Conservation (phyloP, 2,113 vertebrate species). For the Crypturellus undulatus region DNA sequence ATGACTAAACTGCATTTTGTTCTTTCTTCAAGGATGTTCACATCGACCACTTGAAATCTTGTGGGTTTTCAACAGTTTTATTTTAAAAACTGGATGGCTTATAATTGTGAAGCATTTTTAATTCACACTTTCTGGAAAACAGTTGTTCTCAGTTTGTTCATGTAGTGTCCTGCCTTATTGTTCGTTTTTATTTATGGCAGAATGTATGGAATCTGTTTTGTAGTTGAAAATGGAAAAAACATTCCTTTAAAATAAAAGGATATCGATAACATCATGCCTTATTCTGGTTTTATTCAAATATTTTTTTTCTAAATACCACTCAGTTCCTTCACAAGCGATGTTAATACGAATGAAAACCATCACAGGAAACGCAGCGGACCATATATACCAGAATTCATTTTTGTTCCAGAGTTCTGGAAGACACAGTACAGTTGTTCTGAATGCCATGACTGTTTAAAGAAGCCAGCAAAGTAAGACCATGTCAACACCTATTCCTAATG, state of each 20-base stretch:
- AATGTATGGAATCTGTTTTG: conserved; percentile 86
- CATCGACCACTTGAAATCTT: conserved; percentile 78
- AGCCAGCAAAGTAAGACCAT: neutral
- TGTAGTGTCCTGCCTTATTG: conserved; percentile 86
- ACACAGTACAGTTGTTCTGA: conserved; percentile 2
- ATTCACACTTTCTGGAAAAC: conserved; percentile 84
- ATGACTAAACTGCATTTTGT: conserved; percentile 72
- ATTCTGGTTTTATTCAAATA: conserved; percentile 58
- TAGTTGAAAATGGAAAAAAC: conserved; percentile 84
- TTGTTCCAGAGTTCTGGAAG: conserved; percentile 14
- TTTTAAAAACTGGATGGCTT: conserved; percentile 96
- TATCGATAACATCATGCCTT: conserved; percentile 66
- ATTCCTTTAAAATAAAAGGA: conserved; percentile 92
- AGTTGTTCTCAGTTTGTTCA: conserved; percentile 84
- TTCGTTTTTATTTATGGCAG: conserved; percentile 86
- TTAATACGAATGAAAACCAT: neutral
- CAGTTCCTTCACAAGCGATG: conserved; percentile 44
- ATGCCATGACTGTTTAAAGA: conserved; percentile 18
- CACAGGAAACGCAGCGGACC: conserved; percentile 47
- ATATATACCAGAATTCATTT: conserved; percentile 28
- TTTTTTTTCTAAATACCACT: conserved; percentile 19
- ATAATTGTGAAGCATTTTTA: conserved; percentile 93
- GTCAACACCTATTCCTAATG: neutral
- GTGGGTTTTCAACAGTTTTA: conserved; percentile 90
- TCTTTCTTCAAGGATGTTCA: conserved; percentile 72